Conservation (phyloP, 2,888 invertebrate species). For the Cancer borealis region DNA sequence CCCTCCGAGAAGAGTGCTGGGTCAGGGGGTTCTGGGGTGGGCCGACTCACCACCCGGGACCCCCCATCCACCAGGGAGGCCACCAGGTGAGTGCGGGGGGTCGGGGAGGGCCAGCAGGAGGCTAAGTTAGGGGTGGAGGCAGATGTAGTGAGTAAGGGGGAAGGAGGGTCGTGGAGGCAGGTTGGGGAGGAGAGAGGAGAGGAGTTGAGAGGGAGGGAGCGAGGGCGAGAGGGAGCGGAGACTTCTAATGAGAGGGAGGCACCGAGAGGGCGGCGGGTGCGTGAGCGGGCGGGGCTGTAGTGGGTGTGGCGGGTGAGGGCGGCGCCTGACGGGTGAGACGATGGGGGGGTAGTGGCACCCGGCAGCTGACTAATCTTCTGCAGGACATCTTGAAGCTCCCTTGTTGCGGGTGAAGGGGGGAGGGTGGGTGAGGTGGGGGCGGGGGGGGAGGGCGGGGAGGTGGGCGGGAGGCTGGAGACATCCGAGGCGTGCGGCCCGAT, state of each 20-base stretch:
- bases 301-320: slow-evolving; percentile 31
- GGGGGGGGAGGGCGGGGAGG: slow-evolving; percentile 72
- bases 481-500: slow-evolving; percentile 70
- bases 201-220: slow-evolving; percentile 64
- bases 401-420: slow-evolving; percentile 65
- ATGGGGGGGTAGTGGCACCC: slow-evolving; percentile 62
- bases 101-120: slow-evolving; percentile 63
- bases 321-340: slow-evolving; percentile 34
- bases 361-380: slow-evolving; percentile 73
- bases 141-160: slow-evolving; percentile 61
- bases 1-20: slow-evolving; percentile 14
- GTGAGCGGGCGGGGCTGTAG: slow-evolving; percentile 50
- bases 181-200: slow-evolving; percentile 54
- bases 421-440: slow-evolving; percentile 70
- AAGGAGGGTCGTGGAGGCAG: slow-evolving; percentile 55
- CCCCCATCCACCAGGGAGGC: slow-evolving; percentile 59
- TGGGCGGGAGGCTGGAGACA: slow-evolving; percentile 70
- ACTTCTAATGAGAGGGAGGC: slow-evolving; percentile 70
- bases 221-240: slow-evolving; percentile 60
- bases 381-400: slow-evolving; percentile 65
- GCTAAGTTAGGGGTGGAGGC: slow-evolving; percentile 69
- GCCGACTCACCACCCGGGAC: slow-evolving; percentile 41
- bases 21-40: not conserved
- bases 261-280: slow-evolving; percentile 58
- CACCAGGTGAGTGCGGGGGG: slow-evolving; percentile 45